phyloP scores from a whole-genome alignment of 2,113 vertebrate genomes.

The Pseudorectes ferrugineus region DNA sequence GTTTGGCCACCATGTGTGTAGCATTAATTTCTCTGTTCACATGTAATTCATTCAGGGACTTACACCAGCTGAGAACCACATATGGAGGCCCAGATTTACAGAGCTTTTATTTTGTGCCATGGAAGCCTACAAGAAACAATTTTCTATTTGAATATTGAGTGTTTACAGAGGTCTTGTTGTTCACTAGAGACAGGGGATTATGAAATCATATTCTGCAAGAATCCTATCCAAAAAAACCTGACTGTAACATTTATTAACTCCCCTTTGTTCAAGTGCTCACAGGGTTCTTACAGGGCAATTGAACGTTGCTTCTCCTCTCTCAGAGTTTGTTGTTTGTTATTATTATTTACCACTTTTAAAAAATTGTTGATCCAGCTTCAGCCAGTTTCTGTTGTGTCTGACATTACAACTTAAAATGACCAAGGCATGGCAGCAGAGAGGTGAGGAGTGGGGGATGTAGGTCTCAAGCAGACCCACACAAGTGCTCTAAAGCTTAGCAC shows the following conservation, averaged over 20 bases:
- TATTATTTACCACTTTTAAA: background rate
- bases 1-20: conserved; percentile 71
- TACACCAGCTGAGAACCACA: conserved; percentile 77
- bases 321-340: background rate
- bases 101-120: conserved; percentile 73
- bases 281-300: background rate
- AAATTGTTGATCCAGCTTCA: background rate
- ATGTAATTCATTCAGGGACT: conserved; percentile 76
- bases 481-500: background rate
- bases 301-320: background rate
- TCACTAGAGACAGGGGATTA: conserved; percentile 68
- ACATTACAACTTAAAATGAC: background rate
- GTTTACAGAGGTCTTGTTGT: conserved; percentile 60
- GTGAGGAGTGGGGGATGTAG: too few relatives aligned
- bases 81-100: conserved; percentile 76
- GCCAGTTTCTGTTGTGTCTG: background rate
- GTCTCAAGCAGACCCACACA: background rate
- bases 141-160: conserved; percentile 73
- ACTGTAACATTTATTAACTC: conserved; percentile 40
- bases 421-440: background rate
- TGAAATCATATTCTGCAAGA: conserved; percentile 60
- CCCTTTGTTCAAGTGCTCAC: background rate
- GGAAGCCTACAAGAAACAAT: conserved; percentile 71
- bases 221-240: conserved; percentile 16
- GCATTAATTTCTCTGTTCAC: conserved; percentile 73